phyloP scores from a whole-genome alignment of 2,888 invertebrate genomes.

The Drosophila heteroneura region DNA sequence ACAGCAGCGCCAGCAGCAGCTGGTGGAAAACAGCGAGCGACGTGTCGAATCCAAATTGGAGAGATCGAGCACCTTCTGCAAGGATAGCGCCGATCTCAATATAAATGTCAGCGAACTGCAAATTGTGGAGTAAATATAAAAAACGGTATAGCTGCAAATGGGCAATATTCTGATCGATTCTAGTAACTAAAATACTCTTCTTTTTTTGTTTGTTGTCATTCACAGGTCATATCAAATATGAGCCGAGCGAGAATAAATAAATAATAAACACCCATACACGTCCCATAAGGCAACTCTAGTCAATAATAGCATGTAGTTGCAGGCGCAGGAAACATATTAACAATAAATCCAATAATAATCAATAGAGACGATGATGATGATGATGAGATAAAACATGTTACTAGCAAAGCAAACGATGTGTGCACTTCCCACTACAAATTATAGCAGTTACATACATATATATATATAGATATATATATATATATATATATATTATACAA shows the following conservation, averaged over 20 bases:
- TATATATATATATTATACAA: slow-evolving; percentile 31
- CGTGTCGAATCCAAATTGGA: slow-evolving; percentile 83
- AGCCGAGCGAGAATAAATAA: slow-evolving; percentile 37
- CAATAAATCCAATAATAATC: slow-evolving; percentile 53
- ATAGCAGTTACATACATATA: slow-evolving; percentile 45
- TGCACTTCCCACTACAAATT: slow-evolving; percentile 31
- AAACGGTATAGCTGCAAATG: slow-evolving; percentile 12
- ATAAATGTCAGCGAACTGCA: slow-evolving; percentile 83
- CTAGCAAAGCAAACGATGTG: slow-evolving; percentile 43
- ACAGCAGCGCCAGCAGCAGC: not conserved
- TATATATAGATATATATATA: slow-evolving; percentile 24
- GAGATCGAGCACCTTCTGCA: slow-evolving; percentile 85
- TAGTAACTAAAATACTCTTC: not conserved
- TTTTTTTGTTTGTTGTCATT: not conserved
- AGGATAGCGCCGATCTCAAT: slow-evolving; percentile 83
- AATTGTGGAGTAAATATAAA: slow-evolving; percentile 82
- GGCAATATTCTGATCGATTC: not conserved
- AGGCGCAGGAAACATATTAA: slow-evolving; percentile 64
- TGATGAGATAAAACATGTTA: slow-evolving; percentile 38
- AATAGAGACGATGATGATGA: slow-evolving; percentile 30
- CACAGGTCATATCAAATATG: slow-evolving; percentile 72
- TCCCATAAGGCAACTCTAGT: slow-evolving; percentile 84
- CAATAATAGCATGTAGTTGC: slow-evolving; percentile 82
- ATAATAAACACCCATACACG: slow-evolving; percentile 62
- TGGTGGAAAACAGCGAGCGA: slow-evolving; percentile 29